Evolutionary conservation across 2,113 vertebrate species (phyloP).

Genomic region (Dromaius novaehollandiae): DNA sequence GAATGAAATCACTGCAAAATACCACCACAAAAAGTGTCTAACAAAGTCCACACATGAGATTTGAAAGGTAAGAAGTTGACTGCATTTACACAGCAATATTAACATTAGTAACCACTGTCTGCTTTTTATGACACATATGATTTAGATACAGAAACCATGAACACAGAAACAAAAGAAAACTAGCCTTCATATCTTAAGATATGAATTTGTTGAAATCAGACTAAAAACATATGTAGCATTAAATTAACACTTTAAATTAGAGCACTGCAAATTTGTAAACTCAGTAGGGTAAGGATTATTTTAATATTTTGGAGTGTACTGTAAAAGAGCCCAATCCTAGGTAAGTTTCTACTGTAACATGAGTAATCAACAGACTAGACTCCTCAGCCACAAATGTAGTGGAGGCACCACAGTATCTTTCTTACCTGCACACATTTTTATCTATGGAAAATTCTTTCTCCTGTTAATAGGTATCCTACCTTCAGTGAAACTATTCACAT

Average conservation of each 20-base stretch:
- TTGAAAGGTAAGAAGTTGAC: fast-evolving
- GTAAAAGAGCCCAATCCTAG: background rate
- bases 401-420: background rate
- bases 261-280: fast-evolving
- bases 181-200: too few species aligned
- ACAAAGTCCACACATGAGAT: fast-evolving
- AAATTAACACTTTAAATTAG: fast-evolving
- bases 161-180: background rate
- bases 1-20: fast-evolving
- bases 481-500: background rate
- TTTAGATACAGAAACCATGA: background rate
- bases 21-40: fast-evolving
- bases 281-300: fast-evolving
- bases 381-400: background rate
- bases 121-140: fast-evolving
- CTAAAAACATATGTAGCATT: fast-evolving
- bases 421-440: background rate
- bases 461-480: background rate
- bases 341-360: background rate
- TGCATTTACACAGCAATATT: background rate
- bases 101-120: fast-evolving
- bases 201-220: background rate
- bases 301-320: background rate
- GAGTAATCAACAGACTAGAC: background rate
- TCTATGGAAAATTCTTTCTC: background rate